Percentiles rank a stretch among this genome's conserved stretches.
Evolutionary conservation across 2,797 vertebrate genomes (phyloP).

Genomic region (Sebastes steindachneri): DNA sequence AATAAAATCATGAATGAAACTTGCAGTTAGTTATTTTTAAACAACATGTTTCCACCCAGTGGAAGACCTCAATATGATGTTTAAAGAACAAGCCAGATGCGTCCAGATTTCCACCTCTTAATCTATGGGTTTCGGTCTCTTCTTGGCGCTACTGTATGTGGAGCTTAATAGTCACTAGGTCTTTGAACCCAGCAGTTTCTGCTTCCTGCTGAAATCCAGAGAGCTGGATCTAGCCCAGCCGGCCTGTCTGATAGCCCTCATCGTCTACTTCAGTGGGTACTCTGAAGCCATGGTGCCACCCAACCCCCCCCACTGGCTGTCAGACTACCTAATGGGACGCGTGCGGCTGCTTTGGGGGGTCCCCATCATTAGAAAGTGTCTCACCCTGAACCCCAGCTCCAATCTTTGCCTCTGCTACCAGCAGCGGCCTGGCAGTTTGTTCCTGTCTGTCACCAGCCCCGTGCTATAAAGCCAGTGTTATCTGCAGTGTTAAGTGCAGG

Average conservation of each 20-base stretch:
- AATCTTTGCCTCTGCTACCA: constrained; percentile 35
- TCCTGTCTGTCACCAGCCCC: constrained; percentile 83
- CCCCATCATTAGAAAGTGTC: constrained; percentile 50
- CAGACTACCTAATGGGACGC: constrained; percentile 46
- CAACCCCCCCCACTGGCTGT: neutral
- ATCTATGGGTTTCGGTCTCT: constrained; percentile 5
- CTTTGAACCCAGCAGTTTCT: constrained; percentile 48
- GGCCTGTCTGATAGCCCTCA: constrained; percentile 62
- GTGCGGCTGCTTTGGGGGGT: constrained; percentile 39
- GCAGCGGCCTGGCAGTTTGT: constrained; percentile 75
- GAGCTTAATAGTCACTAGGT: constrained; percentile 9
- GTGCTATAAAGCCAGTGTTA: constrained; percentile 83
- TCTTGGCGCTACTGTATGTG: constrained; percentile 30
- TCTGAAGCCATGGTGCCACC: constrained; percentile 34
- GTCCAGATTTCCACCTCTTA: neutral
- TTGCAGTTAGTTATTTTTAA: neutral
- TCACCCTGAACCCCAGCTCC: constrained; percentile 48
- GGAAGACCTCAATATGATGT: neutral
- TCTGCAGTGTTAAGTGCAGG: constrained; percentile 85
- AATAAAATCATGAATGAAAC: neutral
- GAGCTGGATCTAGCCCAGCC: constrained; percentile 40
- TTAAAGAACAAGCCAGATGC: neutral
- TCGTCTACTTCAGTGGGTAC: constrained; percentile 42
- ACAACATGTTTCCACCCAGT: neutral
- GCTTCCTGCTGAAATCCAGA: constrained; percentile 56